These are phyloP conservation scores for Petrocephalus sullivani DNA, from an alignment of 2,797 vertebrate genomes.

Conservation along the genomic window DNA sequence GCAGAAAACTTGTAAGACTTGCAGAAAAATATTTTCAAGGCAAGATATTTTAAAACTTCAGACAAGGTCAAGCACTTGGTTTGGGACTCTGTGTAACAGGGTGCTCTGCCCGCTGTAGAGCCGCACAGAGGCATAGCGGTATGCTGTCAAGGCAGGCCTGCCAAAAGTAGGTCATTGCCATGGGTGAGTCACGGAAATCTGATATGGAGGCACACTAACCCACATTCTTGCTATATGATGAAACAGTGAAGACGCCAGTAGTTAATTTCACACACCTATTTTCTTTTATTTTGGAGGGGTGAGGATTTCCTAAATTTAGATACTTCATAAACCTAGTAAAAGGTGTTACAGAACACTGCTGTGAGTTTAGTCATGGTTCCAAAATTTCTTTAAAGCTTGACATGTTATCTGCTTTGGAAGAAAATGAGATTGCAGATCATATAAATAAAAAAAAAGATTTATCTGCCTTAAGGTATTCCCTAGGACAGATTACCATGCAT, in stretches of 20 bases:
- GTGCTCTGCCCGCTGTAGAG: not conserved
- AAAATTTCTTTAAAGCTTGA: not conserved
- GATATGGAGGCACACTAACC: slow-evolving; percentile 30
- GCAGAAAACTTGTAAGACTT: not conserved
- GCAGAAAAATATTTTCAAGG: not conserved
- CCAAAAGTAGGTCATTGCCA: slow-evolving; percentile 39
- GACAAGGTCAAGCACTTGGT: not conserved
- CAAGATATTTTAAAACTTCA: not conserved
- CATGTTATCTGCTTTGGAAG: not conserved
- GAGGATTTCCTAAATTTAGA: not conserved
- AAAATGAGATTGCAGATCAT: not conserved
- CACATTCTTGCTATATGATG: slow-evolving; percentile 7
- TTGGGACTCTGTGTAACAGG: not conserved
- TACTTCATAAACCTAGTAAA: not conserved
- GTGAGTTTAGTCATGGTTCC: not conserved
- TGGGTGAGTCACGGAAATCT: slow-evolving; percentile 25
- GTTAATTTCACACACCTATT: not conserved
- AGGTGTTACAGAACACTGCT: not conserved
- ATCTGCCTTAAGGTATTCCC: not conserved
- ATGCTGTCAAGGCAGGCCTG: slow-evolving; percentile 8
- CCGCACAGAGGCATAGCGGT: not conserved
- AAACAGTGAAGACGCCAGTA: not conserved
- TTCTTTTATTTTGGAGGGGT: not conserved
- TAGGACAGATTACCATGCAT: not conserved
- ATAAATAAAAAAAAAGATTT: not conserved